Conservation (phyloP, 2,797 vertebrate species). For the Diplodus sargus region DNA sequence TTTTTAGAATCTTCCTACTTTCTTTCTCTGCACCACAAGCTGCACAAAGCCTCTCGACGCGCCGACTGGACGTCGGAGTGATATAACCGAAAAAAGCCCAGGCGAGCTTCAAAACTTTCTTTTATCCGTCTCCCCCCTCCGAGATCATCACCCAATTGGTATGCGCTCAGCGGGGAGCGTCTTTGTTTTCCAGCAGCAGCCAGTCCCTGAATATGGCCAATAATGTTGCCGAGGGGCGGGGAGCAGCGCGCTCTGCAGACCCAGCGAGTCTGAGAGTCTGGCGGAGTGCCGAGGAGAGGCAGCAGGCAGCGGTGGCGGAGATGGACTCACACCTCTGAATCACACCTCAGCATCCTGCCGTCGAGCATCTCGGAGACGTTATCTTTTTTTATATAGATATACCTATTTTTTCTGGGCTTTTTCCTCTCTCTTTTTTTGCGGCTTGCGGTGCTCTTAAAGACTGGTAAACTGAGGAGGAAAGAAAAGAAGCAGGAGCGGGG, state of each 20-base stretch:
- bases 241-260: slow-evolving; percentile 73
- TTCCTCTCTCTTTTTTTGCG: background rate
- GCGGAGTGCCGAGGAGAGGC: slow-evolving; percentile 72
- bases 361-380: slow-evolving; percentile 49
- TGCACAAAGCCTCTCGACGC: background rate
- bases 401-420: background rate
- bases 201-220: slow-evolving; percentile 77
- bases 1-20: background rate
- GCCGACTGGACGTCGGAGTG: background rate
- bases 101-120: slow-evolving; percentile 32
- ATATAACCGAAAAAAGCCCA: slow-evolving; percentile 10
- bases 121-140: slow-evolving; percentile 12
- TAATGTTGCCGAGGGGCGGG: slow-evolving; percentile 79
- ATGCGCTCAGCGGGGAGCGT: slow-evolving; percentile 48
- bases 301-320: slow-evolving; percentile 73
- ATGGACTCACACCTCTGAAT: slow-evolving; percentile 82
- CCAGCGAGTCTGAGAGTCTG: slow-evolving; percentile 74
- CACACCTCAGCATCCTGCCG: slow-evolving; percentile 54
- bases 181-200: slow-evolving; percentile 65
- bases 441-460: slow-evolving; percentile 35
- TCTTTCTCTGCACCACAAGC: background rate
- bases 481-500: slow-evolving; percentile 30
- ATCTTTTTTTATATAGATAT: background rate
- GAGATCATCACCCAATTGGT: slow-evolving; percentile 40
- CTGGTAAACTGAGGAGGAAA: slow-evolving; percentile 25